Evolutionary conservation across 2,113 vertebrate species (phyloP).

Genomic region (Phalacrocorax pelagicus): DNA sequence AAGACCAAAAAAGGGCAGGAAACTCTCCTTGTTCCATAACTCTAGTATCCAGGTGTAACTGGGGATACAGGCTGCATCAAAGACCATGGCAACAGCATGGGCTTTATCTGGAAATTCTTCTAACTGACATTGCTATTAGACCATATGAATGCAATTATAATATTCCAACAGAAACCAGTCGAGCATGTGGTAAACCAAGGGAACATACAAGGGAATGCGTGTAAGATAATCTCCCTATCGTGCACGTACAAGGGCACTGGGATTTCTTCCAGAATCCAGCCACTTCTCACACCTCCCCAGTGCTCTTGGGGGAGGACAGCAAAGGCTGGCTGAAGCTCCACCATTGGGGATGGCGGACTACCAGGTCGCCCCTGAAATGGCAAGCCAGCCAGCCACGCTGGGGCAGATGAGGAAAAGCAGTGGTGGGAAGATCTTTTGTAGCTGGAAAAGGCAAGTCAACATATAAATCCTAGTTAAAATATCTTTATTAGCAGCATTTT

Average conservation of each 20-base stretch:
- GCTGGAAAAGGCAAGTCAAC: constrained; percentile 69
- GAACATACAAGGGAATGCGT: background rate
- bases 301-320: background rate
- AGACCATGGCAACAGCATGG: fast-evolving
- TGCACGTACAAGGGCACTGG: background rate
- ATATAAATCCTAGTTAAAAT: constrained; percentile 53
- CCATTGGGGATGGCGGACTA: background rate
- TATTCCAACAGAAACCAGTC: background rate
- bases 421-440: background rate
- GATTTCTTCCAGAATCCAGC: background rate
- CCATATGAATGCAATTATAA: background rate
- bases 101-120: background rate
- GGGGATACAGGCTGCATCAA: background rate
- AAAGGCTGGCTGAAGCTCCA: fast-evolving
- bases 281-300: background rate
- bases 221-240: background rate
- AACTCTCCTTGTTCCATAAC: background rate
- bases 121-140: background rate
- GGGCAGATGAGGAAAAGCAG: background rate
- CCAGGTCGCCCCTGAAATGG: background rate
- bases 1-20: background rate
- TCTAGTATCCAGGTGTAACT: background rate
- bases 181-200: background rate
- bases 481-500: constrained; percentile 69
- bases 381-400: background rate